Evolutionary conservation across 2,888 invertebrate genomes (phyloP), one percentile per base, ranked within the genome.

Genomic region (Dolichomitus sp.): DNA sequence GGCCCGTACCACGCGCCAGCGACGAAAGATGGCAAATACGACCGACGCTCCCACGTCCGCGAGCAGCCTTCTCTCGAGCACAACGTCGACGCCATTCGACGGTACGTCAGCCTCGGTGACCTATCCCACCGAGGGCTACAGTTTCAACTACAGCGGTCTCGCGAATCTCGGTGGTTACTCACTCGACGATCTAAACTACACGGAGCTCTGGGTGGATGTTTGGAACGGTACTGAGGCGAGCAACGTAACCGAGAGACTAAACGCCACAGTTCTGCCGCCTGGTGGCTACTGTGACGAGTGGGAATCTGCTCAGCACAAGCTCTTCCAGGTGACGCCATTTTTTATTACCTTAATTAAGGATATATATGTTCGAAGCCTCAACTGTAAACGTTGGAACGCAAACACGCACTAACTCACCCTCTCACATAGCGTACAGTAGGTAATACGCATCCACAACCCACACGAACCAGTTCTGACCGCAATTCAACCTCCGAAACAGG

Each of bases 221-320:
- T 93, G 94, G 92, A 95, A 95, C 91, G 90, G 94, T 89, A 94
- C 95, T 87, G 94, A 95, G 89, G 94, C 95, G 89, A 94, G 94
- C 80, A 95, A 94, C 87, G 90, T 90, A 77, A 94, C 93, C 79
- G 93, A 94, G 88, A 94, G 94, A 88, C 91, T 94, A 83, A 95
- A 95, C 86, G 90, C 91, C 68, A 94, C 94, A 74, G 90, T 91
- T 57, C 86, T 89, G 63, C 83, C 89, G 74, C 86, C 89, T 27
- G 88, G 90, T 52, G 87, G 90, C 73, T 93, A 93, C 74, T 97
- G 97, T 93, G 96, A 96, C 84, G 96, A 97, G 92, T 97, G 97
- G 97, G 96, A 96, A 87, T 96, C 96, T 72, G 97, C 97, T 57
- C 97, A 97, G 92, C 97, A 97, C 92, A 96, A 96, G 90, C 95